Percentiles rank a stretch among this genome's conserved stretches.
Conservation (phyloP, 1,140 invertebrate species). For the Drosophila biarmipes region DNA sequence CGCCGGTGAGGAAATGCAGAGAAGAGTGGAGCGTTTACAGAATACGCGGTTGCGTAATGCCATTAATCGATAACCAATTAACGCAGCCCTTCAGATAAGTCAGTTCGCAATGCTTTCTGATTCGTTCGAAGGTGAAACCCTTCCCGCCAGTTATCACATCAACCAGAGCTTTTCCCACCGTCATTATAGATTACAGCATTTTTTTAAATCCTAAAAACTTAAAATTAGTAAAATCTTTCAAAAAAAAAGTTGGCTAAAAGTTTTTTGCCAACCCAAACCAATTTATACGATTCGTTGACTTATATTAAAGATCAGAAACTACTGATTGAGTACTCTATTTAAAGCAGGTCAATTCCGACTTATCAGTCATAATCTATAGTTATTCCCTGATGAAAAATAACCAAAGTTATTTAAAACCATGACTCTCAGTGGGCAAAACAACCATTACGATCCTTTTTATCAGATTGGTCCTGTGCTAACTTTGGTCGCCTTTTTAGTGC, state of each 20-base stretch:
- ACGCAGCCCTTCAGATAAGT: constrained; percentile 39
- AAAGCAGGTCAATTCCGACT: background rate
- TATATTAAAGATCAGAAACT: no score
- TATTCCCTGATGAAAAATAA: no score
- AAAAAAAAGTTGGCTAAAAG: no score
- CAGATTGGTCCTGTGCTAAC: background rate
- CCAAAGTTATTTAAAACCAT: background rate
- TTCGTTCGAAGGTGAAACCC: constrained; percentile 58
- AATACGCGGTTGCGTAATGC: constrained; percentile 62
- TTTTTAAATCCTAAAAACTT: background rate
- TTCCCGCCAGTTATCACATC: background rate
- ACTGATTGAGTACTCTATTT: background rate
- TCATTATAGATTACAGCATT: background rate
- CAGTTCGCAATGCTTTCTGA: constrained; percentile 72
- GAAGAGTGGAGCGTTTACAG: constrained; percentile 31
- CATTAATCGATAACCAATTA: constrained; percentile 74
- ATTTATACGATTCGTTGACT: no score
- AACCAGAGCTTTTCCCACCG: background rate
- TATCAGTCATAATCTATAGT: background rate
- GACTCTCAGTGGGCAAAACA: background rate
- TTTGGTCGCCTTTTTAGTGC: background rate
- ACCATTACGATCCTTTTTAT: background rate
- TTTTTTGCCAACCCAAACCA: no score
- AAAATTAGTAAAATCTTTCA: no score
- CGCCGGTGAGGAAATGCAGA: background rate